Evolutionary conservation across 2,797 vertebrate species (phyloP).

Genomic region (Semotilus atromaculatus): DNA sequence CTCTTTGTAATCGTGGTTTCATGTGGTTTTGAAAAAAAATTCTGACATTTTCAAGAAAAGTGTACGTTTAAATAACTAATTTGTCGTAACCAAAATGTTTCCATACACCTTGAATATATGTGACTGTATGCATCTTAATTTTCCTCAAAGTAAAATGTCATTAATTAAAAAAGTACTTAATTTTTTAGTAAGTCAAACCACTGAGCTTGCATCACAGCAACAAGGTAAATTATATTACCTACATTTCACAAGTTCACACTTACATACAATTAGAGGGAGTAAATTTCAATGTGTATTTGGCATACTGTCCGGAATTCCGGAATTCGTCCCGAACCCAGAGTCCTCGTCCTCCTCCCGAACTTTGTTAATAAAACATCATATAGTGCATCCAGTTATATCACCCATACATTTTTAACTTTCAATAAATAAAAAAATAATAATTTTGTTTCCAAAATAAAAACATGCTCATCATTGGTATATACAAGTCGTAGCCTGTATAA

Average conservation of each 20-base stretch:
- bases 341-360: too few relatives aligned
- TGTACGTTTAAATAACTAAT: background rate
- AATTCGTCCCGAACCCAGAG: too few relatives aligned
- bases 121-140: background rate
- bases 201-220: background rate
- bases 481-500: background rate
- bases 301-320: too few relatives aligned
- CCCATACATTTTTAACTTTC: background rate
- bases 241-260: too few relatives aligned
- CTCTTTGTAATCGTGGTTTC: background rate
- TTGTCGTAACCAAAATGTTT: background rate
- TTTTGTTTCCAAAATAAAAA: background rate
- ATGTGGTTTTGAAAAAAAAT: background rate
- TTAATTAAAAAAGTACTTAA: background rate
- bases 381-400: background rate
- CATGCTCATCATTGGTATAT: background rate
- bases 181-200: background rate
- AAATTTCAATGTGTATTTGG: too few relatives aligned
- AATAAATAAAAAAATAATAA: background rate
- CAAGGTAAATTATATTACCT: background rate
- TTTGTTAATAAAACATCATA: too few relatives aligned
- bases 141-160: background rate
- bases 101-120: background rate
- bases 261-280: too few relatives aligned
- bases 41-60: background rate